Base-by-base conservation (phyloP, 1,140 invertebrate species). In the Magallana gigas region DNA sequence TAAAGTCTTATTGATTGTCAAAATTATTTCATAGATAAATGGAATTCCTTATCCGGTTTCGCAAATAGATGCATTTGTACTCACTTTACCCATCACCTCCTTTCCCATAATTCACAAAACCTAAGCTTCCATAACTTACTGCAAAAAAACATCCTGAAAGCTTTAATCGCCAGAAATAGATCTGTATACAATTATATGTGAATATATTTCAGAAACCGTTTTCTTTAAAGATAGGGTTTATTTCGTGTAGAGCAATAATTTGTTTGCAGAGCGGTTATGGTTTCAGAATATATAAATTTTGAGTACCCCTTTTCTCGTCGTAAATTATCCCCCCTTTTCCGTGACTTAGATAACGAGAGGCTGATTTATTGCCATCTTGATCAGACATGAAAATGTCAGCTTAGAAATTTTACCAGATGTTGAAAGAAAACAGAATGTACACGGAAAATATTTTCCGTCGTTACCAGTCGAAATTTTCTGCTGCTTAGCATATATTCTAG, bases 311-410 rank as follows among this genome's bases (percentile, higher is more conserved):
- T 48, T 29, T 36, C 84, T n/a, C 57, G 68, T 62, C 84, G 60
- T 85, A 68, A 85, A 68, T n/a, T 9, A 36, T 85, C 48, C 48
- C 68, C 36, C 84, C 60, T 48, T 68, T 68, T 85, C 59, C 60
- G 84, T 48, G 84, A 57, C 84, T 76, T 76, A 62, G 84, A 85
- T 85, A 85, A 85, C 84, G 68, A 85, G 84, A 18, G 8, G 7
- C 60, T 85, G 84, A 85, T 85, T 85, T 85, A 85, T 85, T 56
- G 58, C 68, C 36, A 60, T 68, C 84, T 36, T 68, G 84, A 62
- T 62, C 60, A 85, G 84, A 85, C 84, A 85, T 85, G 60, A 85
- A 85, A 85, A 85, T 71, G 84, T 85, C 84, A 85, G 58, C 48
- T 85, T 85, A 9, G 36, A 85, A 85, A 85, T 68, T 76, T 76